These are phyloP conservation scores for Decapterus maruadsi DNA, from an alignment of 2,797 vertebrate species.

Conservation along the genomic window DNA sequence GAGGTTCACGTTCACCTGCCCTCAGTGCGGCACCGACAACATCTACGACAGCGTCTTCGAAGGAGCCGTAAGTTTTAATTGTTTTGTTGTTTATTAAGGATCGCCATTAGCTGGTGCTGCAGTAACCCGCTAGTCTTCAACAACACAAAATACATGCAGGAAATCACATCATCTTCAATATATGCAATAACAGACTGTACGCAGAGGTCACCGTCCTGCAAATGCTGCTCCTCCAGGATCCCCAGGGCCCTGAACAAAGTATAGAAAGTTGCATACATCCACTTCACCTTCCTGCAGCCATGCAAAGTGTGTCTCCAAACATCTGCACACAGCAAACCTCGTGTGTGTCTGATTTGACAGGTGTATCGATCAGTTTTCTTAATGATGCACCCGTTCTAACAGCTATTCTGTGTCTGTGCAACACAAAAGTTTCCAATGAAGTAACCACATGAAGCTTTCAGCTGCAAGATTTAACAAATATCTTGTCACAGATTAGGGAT, in stretches of 20 bases:
- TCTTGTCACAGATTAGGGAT: background rate
- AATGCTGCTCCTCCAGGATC: background rate
- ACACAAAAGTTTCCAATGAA: background rate
- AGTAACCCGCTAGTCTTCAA: no score
- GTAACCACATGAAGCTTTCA: background rate
- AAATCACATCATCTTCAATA: no score
- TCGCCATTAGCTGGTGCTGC: no score
- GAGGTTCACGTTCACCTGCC: slow-evolving; percentile 93
- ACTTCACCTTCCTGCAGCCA: background rate
- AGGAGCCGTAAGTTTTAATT: slow-evolving; percentile 80
- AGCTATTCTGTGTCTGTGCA: background rate
- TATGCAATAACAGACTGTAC: background rate
- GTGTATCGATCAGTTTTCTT: background rate
- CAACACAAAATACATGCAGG: no score
- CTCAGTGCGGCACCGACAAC: slow-evolving; percentile 92
- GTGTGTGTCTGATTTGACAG: background rate
- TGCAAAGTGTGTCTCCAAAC: background rate
- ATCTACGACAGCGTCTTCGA: slow-evolving; percentile 94
- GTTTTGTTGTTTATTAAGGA: no score
- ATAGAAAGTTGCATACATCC: background rate
- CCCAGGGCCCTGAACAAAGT: background rate
- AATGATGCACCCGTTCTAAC: no score
- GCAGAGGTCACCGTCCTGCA: no score
- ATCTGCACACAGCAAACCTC: background rate
- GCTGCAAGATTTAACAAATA: background rate